Evolutionary conservation across 2,888 invertebrate species (phyloP), one percentile per base, ranked within the genome.

Genomic region (Cerastis leucographa): DNA sequence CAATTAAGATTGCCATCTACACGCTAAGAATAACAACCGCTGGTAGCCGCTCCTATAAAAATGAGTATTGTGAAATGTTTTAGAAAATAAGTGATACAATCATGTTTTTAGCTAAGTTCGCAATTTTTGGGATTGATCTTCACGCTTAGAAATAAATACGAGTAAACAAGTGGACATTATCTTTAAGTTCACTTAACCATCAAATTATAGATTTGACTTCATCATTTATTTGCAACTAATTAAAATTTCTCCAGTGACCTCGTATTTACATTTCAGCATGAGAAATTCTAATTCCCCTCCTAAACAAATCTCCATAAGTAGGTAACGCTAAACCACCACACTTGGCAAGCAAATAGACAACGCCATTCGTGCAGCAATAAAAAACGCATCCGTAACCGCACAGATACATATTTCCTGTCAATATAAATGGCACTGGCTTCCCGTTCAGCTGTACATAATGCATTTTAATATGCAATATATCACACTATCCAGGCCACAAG

Each of bases 391-490:
- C 70, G n/a, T 54, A 44, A 78, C 40, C 54, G 59, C 74, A 76
- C 51, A 68, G 67, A 84, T 76, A 66, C 71, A 85, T 72, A 75
- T 74, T 83, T 81, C 71, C 84, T 65, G 75, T 81, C 76, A 84
- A 79, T 85, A 79, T 68, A 81, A 81, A 81, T 81, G 72, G 81
- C 40, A 12, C 19, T 40, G 46, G 59, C 49, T 75, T 84, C 66
- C 76, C 82, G 59, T 81, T 81, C n/a, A 62, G 40, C 42, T 54
- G 62, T 69, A 68, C 56, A 78, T 78, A 82, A 76, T 78, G 74
- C 76, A 86, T 80, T 83, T 85, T 80, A 84, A 86, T 84, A 83
- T 83, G 74, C 78, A 73, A 86, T 85, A 86, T 80, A 78, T 85
- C 74, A 84, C 64, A 59, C 56, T 74, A 75, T 73, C 64, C 73